These are phyloP conservation scores for Cathartes aura DNA, from an alignment of 2,113 vertebrate genomes.

Conservation along the genomic window DNA sequence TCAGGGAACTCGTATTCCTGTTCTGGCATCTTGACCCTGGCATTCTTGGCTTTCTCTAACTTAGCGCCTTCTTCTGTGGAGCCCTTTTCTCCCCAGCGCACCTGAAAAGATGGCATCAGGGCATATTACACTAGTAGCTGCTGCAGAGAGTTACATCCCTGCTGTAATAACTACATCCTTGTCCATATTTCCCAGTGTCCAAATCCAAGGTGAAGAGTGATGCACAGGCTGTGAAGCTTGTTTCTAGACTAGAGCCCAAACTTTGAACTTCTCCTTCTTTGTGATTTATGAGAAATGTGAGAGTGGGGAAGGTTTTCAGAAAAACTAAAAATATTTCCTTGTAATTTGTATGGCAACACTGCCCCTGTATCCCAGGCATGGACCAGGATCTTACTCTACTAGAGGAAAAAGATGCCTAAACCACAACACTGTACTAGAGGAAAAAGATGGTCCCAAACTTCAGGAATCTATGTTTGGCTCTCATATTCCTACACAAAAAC, in stretches of 20 bases:
- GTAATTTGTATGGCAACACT: neutral
- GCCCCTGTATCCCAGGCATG: accelerated
- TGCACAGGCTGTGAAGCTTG: neutral
- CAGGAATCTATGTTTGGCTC: neutral
- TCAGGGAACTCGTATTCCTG: constrained; percentile 86
- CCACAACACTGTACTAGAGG: neutral
- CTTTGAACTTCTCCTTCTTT: neutral
- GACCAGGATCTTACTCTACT: neutral
- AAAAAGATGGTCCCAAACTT: neutral
- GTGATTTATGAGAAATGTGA: neutral
- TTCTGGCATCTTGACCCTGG: constrained; percentile 95
- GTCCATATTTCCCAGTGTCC: accelerated
- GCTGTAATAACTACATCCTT: neutral
- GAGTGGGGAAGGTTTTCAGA: neutral
- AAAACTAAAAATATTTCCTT: neutral
- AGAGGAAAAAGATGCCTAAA: neutral
- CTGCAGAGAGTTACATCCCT: neutral
- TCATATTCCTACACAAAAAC: neutral
- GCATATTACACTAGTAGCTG: neutral
- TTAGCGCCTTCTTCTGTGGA: constrained; percentile 98
- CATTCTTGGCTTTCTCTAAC: constrained; percentile 96
- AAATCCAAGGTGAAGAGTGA: neutral
- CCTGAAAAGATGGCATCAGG: constrained; percentile 71
- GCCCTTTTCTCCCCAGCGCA: constrained; percentile 97
- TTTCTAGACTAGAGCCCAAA: neutral